Conservation (phyloP, 1,140 invertebrate species). For the Tetramorium simillimum region DNA sequence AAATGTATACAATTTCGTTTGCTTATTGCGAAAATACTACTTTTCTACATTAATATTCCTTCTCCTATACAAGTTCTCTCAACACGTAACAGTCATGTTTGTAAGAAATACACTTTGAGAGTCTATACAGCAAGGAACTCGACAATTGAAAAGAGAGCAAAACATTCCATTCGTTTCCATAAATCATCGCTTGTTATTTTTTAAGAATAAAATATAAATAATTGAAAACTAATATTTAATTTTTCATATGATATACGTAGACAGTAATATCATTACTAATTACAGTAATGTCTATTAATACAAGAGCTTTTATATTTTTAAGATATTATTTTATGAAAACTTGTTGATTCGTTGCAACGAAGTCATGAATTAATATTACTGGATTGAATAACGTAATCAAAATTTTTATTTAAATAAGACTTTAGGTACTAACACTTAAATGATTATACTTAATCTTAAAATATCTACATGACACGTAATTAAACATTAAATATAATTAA, state of each 20-base stretch:
- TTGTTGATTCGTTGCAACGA: neutral
- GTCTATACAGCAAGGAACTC: neutral
- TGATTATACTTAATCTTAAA: neutral
- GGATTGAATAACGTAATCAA: neutral
- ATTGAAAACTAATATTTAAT: neutral
- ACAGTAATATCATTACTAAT: neutral
- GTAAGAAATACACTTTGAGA: conserved; percentile 17
- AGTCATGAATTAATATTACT: neutral
- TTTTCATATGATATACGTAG: neutral
- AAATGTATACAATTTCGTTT: conserved; percentile 28
- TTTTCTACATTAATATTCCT: conserved; percentile 24
- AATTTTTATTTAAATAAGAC: neutral
- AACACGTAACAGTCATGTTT: conserved; percentile 10
- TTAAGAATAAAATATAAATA: neutral
- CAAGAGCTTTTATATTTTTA: neutral
- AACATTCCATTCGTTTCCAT: neutral
- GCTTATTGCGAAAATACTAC: conserved; percentile 6
- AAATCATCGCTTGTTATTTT: conserved; percentile 4
- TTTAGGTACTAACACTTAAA: neutral
- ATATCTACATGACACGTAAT: neutral
- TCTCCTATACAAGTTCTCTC: neutral
- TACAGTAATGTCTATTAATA: neutral
- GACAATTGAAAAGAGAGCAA: neutral
- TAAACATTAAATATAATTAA: conserved; percentile 3
- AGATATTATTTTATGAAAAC: neutral